These are phyloP conservation scores for Salmo trutta DNA, from an alignment of 2,797 vertebrate species.

Conservation along the genomic window DNA sequence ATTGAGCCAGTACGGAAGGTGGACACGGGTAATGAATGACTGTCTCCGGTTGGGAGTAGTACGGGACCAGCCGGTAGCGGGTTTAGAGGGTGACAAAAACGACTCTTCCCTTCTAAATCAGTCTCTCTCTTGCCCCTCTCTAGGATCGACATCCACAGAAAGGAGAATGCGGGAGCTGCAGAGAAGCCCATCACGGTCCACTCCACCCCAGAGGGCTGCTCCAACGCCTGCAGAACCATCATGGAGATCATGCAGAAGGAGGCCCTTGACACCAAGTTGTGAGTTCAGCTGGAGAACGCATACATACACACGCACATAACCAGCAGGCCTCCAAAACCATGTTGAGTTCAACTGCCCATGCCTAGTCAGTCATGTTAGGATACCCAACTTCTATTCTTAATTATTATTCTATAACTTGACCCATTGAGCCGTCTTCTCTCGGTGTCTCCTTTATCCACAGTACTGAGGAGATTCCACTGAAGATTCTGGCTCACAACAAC, in stretches of 20 bases:
- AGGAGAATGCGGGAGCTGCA: slow-evolving; percentile 96
- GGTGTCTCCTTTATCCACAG: slow-evolving; percentile 66
- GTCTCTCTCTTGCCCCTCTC: background rate
- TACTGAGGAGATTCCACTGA: slow-evolving; percentile 96
- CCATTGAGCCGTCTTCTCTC: background rate
- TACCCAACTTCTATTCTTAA: too few species aligned
- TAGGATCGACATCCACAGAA: slow-evolving; percentile 98
- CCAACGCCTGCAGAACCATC: slow-evolving; percentile 92
- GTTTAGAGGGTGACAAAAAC: background rate
- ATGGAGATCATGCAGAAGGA: slow-evolving; percentile 99
- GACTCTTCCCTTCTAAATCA: background rate
- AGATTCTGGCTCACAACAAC: slow-evolving; percentile 98
- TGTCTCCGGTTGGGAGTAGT: background rate
- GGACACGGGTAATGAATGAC: background rate
- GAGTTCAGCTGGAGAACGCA: slow-evolving; percentile 62
- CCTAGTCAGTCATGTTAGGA: background rate
- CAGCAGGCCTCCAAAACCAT: background rate
- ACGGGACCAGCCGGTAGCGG: too few species aligned
- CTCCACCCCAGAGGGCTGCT: slow-evolving; percentile 95
- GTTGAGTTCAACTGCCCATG: background rate
- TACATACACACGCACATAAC: background rate
- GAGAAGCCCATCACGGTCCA: slow-evolving; percentile 99
- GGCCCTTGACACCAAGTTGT: slow-evolving; percentile 98
- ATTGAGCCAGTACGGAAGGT: background rate
- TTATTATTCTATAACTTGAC: background rate